Base-by-base conservation (phyloP, 1,140 invertebrate species). In the Drepana arcuata region DNA sequence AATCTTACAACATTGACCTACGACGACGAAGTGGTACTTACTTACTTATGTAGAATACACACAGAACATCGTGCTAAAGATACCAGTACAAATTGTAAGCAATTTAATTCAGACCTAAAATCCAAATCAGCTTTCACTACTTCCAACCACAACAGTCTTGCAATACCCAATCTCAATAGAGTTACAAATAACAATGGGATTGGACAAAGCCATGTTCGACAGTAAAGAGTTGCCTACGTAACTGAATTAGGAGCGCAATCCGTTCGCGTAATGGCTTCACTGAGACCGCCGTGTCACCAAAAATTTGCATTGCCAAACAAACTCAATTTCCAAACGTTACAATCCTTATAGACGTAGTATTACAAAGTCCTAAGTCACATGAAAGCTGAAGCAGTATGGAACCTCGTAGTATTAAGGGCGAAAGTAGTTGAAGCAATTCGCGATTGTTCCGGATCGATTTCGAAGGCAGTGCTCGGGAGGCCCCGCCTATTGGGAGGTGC, bases 401-500 rank as follows among this genome's bases (percentile, higher is more conserved):
- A 75, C 70, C 36, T 36, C 52, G 52, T 73, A 32, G 29, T 4
- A 34, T 11, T 45, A 45, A 36, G 9, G n/a, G 7, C 10, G 21
- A n/a, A n/a, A 44, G 38, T 46, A 31, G 54, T 69, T 67, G 45
- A 34, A 45, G 32, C 67, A 54, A 70, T 72, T 75, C 43, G 63
- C 62, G 58, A 63, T 55, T 45, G 45, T 63, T 55, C 36, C 44
- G 57, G 63, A 81, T 75, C 72, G 69, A 82, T 79, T 64, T 50
- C 35, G 71, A 75, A 82, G 77, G 77, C 77, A 66, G 74, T 50
- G 42, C 70, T 48, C 48, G 40, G 57, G 48, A 77, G 41, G 74
- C 78, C 35, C 67, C 78, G 74, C 78, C 78, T 61, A 36, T 28
- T 73, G 70, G 73, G 77, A 74, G 78, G 74, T 34, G 32, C 89